Evolutionary conservation across 2,113 vertebrate genomes (phyloP).

Genomic region (Seriola aureovittata): DNA sequence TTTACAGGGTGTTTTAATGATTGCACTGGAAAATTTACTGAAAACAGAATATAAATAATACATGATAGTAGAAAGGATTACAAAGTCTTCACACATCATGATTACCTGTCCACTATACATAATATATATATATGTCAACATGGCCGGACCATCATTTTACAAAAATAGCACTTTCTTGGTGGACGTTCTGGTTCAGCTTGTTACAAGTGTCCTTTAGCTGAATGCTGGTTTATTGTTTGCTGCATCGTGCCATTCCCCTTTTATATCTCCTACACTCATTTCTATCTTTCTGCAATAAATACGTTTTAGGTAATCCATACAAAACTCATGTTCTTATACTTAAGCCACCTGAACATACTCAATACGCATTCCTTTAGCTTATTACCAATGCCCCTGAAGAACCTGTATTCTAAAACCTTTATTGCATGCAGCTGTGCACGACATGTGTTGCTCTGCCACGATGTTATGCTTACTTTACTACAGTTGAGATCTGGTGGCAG

Average conservation of each 20-base stretch:
- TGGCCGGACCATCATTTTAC: constrained; percentile 9
- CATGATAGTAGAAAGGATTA: constrained; percentile 23
- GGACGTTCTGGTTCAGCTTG: background rate
- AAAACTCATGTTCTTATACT: constrained; percentile 8
- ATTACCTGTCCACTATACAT: constrained; percentile 15
- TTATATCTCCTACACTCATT: background rate
- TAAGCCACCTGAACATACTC: background rate
- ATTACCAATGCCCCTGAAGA: background rate
- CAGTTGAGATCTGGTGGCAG: background rate
- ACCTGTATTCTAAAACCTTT: background rate
- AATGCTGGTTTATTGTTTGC: constrained; percentile 10
- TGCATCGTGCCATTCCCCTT: constrained; percentile 5
- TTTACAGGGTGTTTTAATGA: constrained; percentile 55
- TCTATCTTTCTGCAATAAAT: constrained; percentile 17
- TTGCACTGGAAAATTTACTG: background rate
- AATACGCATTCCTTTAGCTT: constrained; percentile 11
- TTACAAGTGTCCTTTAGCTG: background rate
- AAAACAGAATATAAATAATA: constrained; percentile 50
- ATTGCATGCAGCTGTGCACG: constrained; percentile 25
- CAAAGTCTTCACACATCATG: constrained; percentile 4
- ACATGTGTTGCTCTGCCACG: constrained; percentile 6
- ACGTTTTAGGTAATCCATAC: constrained; percentile 7
- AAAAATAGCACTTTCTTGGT: constrained; percentile 31
- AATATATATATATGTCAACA: constrained; percentile 21
- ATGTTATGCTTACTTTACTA: constrained; percentile 11